Evolutionary conservation across 2,797 vertebrate species (phyloP).

Genomic region (Pseudomugil gertrudae): DNA sequence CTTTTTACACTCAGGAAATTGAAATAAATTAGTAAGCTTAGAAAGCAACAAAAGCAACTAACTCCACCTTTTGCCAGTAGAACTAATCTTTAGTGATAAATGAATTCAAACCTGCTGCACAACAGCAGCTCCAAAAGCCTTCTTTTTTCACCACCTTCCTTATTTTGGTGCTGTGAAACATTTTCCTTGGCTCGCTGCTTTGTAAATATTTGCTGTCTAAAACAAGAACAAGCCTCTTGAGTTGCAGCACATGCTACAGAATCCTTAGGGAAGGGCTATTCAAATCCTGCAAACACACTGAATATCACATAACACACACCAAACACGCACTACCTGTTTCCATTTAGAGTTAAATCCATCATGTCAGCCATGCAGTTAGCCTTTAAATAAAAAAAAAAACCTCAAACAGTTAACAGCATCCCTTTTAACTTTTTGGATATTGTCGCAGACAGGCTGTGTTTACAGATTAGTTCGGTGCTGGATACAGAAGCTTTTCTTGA

Average conservation of each 20-base stretch:
- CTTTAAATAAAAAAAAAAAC: slow-evolving; percentile 14
- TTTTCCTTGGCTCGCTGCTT: slow-evolving; percentile 74
- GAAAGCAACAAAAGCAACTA: slow-evolving; percentile 11
- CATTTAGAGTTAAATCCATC: slow-evolving; percentile 39
- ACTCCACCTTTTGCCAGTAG: slow-evolving; percentile 10
- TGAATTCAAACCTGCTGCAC: slow-evolving; percentile 29
- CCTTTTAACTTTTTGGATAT: not conserved
- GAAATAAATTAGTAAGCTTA: slow-evolving; percentile 12
- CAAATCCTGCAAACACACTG: slow-evolving; percentile 32
- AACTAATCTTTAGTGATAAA: slow-evolving; percentile 10
- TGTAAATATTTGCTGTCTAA: slow-evolving; percentile 82
- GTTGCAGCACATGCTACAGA: slow-evolving; percentile 63
- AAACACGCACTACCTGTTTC: slow-evolving; percentile 27
- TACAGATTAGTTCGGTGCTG: slow-evolving; percentile 18
- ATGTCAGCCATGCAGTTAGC: slow-evolving; percentile 42
- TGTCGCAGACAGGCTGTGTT: not conserved
- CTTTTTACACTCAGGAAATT: slow-evolving; percentile 27
- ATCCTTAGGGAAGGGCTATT: slow-evolving; percentile 61
- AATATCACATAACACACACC: slow-evolving; percentile 25
- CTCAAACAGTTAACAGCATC: not conserved
- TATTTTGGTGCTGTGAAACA: slow-evolving; percentile 75
- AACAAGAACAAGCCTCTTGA: slow-evolving; percentile 75
- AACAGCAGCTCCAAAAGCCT: slow-evolving; percentile 65
- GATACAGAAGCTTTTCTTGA: slow-evolving; percentile 48
- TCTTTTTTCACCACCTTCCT: slow-evolving; percentile 43